Percentiles rank a stretch among this genome's conserved stretches.
These are phyloP conservation scores for Phalacrocorax brasilianus DNA, from an alignment of 2,113 vertebrate genomes.

Conservation along the genomic window DNA sequence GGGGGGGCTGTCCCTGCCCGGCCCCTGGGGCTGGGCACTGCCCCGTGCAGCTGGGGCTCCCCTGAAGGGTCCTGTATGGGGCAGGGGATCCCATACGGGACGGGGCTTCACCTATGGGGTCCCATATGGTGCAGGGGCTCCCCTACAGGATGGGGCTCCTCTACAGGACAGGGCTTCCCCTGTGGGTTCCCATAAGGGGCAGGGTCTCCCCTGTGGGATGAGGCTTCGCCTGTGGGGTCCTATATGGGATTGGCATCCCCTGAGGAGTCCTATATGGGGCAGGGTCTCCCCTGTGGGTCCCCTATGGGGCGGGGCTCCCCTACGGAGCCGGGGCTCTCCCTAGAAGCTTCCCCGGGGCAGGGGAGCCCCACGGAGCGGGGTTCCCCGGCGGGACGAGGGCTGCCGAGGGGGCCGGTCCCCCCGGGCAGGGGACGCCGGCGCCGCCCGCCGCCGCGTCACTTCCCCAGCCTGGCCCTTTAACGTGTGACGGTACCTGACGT, in stretches of 20 bases:
- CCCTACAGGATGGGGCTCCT: too few relatives aligned
- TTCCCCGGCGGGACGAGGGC: background rate
- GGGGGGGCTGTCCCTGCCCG: background rate
- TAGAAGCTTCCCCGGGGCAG: too few relatives aligned
- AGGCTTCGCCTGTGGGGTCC: too few relatives aligned
- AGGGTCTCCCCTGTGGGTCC: too few relatives aligned
- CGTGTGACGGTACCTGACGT: too few relatives aligned
- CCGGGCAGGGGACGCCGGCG: background rate
- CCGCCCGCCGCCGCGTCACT: background rate
- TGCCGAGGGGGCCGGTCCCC: too few relatives aligned
- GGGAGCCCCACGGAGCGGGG: background rate
- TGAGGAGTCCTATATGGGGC: too few relatives aligned
- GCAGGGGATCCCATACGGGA: background rate
- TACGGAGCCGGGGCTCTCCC: too few relatives aligned
- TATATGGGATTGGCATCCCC: too few relatives aligned
- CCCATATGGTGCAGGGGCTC: background rate
- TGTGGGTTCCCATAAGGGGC: background rate
- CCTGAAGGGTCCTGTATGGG: fast-evolving
- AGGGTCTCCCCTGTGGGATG: too few relatives aligned
- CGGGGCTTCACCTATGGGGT: background rate
- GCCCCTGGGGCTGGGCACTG: background rate
- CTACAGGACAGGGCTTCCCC: background rate
- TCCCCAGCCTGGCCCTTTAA: too few relatives aligned
- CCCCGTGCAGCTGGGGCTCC: background rate
- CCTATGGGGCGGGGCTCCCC: background rate